Percentiles rank a stretch among this genome's conserved stretches.
These are phyloP conservation scores for Proterorhinus semilunaris DNA, from an alignment of 2,113 vertebrate species.

Conservation along the genomic window DNA sequence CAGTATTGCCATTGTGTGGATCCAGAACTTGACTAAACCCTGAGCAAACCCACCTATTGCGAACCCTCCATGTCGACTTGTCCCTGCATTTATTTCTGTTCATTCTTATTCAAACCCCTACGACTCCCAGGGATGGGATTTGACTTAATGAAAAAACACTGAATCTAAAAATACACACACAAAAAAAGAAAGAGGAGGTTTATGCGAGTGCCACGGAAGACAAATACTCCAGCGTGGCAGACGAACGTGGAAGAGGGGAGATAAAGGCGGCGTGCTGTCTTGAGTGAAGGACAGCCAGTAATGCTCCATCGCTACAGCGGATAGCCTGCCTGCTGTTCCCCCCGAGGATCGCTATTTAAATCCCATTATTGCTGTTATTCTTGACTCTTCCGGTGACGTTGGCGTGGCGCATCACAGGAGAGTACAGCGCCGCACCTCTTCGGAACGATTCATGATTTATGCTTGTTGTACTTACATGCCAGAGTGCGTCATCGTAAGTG, in stretches of 20 bases:
- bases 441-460: conserved; percentile 15
- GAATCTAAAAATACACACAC: neutral
- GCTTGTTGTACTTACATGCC: neutral
- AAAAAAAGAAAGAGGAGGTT: neutral
- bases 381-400: conserved; percentile 53
- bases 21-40: neutral
- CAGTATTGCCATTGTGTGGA: neutral
- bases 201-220: neutral
- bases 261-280: conserved; percentile 9
- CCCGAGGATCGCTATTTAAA: conserved; percentile 57
- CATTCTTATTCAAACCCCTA: conserved; percentile 9
- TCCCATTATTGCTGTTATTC: conserved; percentile 66
- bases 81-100: neutral
- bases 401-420: conserved; percentile 26
- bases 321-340: conserved; percentile 10
- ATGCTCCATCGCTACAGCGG: conserved; percentile 3
- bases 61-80: neutral
- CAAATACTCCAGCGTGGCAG: conserved; percentile 6
- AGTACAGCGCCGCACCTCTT: conserved; percentile 35
- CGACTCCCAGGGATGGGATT: conserved; percentile 14
- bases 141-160: neutral
- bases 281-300: conserved; percentile 3
- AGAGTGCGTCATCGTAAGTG: neutral
- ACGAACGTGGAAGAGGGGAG: conserved; percentile 6
- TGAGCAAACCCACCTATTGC: neutral